A percentile compares a stretch with the other conserved stretches of the same genome.
phyloP scores from a whole-genome alignment of 2,797 vertebrate species.

The Rhodeus uyekii region DNA sequence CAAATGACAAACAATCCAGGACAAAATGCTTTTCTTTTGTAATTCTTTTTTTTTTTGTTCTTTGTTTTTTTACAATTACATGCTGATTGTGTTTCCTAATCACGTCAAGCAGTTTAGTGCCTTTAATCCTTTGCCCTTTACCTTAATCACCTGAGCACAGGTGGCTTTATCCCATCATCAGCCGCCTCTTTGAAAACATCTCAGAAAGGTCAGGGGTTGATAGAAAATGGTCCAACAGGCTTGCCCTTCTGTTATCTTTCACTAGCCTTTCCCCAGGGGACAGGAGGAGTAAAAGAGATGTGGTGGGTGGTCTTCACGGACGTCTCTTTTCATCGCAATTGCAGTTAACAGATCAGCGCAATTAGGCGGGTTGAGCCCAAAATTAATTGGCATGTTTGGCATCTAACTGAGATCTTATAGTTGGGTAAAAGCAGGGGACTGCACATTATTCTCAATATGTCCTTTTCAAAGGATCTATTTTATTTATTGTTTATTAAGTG shows the following conservation, averaged over 20 bases:
- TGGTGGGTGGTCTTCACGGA: constrained; percentile 27
- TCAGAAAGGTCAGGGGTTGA: constrained; percentile 55
- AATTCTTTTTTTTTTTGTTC: not conserved
- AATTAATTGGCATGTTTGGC: constrained; percentile 7
- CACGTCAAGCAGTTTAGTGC: constrained; percentile 1
- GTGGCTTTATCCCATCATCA: constrained; percentile 43
- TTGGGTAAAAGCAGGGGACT: constrained; percentile 9
- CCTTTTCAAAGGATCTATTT: not conserved
- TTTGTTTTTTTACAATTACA: not conserved
- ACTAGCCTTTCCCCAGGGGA: constrained; percentile 19
- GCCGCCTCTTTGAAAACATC: constrained; percentile 52
- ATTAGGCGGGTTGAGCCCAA: constrained; percentile 32
- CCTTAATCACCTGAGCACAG: constrained; percentile 53
- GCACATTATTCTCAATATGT: not conserved
- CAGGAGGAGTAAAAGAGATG: constrained; percentile 23
- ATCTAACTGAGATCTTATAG: constrained; percentile 29
- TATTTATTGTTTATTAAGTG: not conserved
- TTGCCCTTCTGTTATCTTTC: constrained; percentile 42
- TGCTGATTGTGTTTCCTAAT: constrained; percentile 2
- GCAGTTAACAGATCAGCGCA: constrained; percentile 41
- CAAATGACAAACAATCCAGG: not conserved
- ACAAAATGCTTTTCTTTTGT: not conserved
- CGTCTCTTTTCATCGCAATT: constrained; percentile 28
- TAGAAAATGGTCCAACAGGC: constrained; percentile 52
- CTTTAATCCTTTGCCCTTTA: constrained; percentile 52